Evolutionary conservation across 2,888 invertebrate species (phyloP).

Genomic region (Phragmatobia fuliginosa): DNA sequence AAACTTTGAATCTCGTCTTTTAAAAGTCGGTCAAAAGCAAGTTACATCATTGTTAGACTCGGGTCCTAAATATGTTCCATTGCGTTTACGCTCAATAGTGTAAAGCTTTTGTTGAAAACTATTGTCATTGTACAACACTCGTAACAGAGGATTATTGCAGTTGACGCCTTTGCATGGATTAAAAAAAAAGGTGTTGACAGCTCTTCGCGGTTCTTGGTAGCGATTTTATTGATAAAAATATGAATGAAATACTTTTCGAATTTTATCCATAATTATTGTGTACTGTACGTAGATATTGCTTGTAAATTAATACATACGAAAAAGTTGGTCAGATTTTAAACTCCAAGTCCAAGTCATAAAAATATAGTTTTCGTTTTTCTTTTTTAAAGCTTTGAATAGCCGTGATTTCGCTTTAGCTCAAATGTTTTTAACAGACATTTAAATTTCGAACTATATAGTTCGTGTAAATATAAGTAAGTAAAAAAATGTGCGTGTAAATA

Average conservation of each 20-base stretch:
- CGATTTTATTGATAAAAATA: neutral
- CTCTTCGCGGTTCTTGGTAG: constrained; percentile 5
- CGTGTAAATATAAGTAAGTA: no score
- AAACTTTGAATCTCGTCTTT: neutral
- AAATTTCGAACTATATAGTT: neutral
- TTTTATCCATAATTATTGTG: no score
- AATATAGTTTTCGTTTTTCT: no score
- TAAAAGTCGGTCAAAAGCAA: constrained; percentile 19
- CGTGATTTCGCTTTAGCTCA: neutral
- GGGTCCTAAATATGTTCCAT: constrained; percentile 49
- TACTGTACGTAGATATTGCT: no score
- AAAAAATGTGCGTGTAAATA: no score
- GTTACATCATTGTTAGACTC: constrained; percentile 51
- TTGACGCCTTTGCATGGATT: constrained; percentile 64
- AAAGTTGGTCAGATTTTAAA: no score
- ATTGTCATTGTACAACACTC: constrained; percentile 54
- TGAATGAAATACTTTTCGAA: constrained; percentile 2
- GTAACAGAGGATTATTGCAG: constrained; percentile 77
- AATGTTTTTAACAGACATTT: neutral
- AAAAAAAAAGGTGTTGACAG: constrained; percentile 32
- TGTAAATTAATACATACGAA: no score
- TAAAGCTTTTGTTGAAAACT: constrained; percentile 65
- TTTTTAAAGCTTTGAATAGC: no score
- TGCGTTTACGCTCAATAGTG: constrained; percentile 68
- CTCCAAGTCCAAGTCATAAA: no score